These are phyloP conservation scores for Sakesphorus luctuosus DNA, from an alignment of 2,113 vertebrate genomes.

Conservation along the genomic window DNA sequence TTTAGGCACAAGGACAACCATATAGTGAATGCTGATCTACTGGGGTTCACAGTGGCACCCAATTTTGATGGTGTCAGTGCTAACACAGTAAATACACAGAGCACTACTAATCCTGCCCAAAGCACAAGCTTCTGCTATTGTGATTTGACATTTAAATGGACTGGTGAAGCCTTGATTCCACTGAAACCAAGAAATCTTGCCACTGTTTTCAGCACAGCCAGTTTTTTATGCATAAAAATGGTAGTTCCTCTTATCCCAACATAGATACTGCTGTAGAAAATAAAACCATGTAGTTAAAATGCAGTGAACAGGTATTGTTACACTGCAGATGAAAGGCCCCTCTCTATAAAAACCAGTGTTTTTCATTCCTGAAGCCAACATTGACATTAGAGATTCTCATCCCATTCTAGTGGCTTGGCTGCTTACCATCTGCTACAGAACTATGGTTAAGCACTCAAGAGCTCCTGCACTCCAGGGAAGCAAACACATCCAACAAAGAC, in stretches of 20 bases:
- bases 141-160: not conserved
- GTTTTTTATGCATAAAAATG: not conserved
- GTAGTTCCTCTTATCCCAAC: not conserved
- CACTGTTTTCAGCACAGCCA: not conserved
- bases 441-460: not conserved
- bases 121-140: not conserved
- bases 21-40: not conserved
- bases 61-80: not conserved
- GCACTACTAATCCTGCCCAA: not conserved
- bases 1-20: not conserved
- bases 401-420: conserved; percentile 29
- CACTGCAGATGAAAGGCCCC: not conserved
- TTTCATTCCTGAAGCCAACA: not conserved
- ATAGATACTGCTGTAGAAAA: not conserved
- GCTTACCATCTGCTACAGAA: not conserved
- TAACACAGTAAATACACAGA: not conserved
- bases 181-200: not conserved
- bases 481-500: not conserved
- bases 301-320: not conserved
- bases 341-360: not conserved
- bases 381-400: conserved; percentile 26
- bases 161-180: not conserved
- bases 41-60: not conserved
- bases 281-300: not conserved
- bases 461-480: conserved; percentile 21